phyloP scores from a whole-genome alignment of 2,888 invertebrate species.

The Yponomeuta plumbellus region DNA sequence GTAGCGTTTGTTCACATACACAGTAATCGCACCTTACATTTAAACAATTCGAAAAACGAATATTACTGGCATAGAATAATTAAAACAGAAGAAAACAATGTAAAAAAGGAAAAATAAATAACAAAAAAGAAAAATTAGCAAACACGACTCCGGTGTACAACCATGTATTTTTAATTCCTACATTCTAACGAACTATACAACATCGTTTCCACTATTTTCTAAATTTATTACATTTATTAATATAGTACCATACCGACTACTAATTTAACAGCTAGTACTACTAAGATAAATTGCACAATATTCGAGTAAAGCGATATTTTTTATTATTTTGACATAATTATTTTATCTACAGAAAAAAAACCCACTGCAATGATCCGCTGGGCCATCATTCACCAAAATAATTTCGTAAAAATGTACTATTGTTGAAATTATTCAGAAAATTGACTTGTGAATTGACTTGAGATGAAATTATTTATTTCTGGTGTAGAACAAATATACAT shows the following conservation, averaged over 20 bases:
- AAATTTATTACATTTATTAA: conserved; percentile 39
- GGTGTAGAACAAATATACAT: background rate
- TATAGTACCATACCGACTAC: conserved; percentile 51
- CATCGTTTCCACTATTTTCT: conserved; percentile 27
- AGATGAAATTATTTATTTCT: background rate
- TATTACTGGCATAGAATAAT: conserved; percentile 69
- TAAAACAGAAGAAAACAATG: conserved; percentile 46
- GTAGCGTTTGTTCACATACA: conserved; percentile 54
- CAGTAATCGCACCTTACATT: conserved; percentile 44
- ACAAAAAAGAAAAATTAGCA: conserved; percentile 62
- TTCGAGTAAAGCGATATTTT: conserved; percentile 69
- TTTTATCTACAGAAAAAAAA: background rate
- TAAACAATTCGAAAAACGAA: conserved; percentile 38
- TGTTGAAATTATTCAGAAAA: background rate
- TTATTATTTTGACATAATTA: conserved; percentile 23
- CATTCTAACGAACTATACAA: conserved; percentile 45
- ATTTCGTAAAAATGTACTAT: background rate
- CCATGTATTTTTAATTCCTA: conserved; percentile 26
- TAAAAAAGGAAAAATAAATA: conserved; percentile 71
- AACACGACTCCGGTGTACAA: conserved; percentile 36
- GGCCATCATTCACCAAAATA: conserved; percentile 4
- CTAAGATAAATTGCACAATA: conserved; percentile 66
- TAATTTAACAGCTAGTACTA: conserved; percentile 50
- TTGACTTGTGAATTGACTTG: conserved; percentile 3
- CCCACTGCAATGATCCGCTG: conserved; percentile 5